Conservation (phyloP, 2,888 invertebrate genomes). For the Rambutsinella grinnellia region DNA sequence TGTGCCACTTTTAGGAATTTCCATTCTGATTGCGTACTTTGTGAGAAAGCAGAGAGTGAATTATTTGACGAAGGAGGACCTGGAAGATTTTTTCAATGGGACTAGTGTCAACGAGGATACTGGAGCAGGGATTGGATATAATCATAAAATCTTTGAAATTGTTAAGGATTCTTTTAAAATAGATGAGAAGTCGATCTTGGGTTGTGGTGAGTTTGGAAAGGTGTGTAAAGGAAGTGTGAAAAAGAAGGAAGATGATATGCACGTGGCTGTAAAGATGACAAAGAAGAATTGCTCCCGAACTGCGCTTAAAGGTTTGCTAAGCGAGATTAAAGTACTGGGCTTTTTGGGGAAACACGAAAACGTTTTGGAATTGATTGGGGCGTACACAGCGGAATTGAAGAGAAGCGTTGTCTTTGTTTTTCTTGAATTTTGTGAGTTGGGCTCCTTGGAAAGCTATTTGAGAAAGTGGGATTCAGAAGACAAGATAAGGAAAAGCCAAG, state of each 20-base stretch:
- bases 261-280: not conserved
- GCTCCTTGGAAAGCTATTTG: conserved; percentile 3
- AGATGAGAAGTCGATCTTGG: too few species aligned
- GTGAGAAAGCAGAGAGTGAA: too few species aligned
- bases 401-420: not conserved
- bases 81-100: too few species aligned
- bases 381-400: conserved; percentile 8
- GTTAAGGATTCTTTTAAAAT: too few species aligned
- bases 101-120: too few species aligned
- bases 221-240: not conserved
- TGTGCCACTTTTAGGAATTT: too few species aligned
- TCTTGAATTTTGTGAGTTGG: not conserved
- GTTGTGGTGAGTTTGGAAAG: not conserved
- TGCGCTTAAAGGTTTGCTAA: not conserved
- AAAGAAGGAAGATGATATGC: not conserved
- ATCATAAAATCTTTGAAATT: too few species aligned
- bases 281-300: not conserved
- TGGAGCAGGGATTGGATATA: too few species aligned
- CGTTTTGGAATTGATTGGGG: not conserved
- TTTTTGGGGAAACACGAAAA: not conserved
- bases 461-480: too few species aligned
- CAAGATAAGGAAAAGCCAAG: not conserved
- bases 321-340: conserved; percentile 2
- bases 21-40: too few species aligned
- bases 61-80: too few species aligned